Percentiles rank a stretch among this genome's conserved stretches.
phyloP scores from a whole-genome alignment of 2,113 vertebrate species.

The Salvelinus alpinus region DNA sequence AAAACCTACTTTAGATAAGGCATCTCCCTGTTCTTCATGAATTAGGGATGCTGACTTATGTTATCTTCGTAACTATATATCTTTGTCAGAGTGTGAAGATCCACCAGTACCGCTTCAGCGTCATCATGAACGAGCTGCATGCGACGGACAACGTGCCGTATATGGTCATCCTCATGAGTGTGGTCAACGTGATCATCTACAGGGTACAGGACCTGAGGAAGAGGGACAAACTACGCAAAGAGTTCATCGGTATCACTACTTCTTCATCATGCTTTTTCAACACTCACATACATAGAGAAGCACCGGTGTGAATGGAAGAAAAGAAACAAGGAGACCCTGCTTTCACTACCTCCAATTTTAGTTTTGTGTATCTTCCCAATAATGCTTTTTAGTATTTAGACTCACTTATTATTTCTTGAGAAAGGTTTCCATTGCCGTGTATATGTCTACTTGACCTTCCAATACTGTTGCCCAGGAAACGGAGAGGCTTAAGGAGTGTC shows the following conservation, averaged over 20 bases:
- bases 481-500: no score
- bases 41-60: no score
- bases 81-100: constrained; percentile 79
- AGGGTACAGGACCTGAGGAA: constrained; percentile 80
- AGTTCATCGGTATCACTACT: constrained; percentile 81
- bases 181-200: constrained; percentile 86
- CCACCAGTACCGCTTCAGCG: constrained; percentile 91
- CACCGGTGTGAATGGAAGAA: constrained; percentile 13
- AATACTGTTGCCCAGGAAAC: no score
- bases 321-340: not conserved
- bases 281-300: no score
- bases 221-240: constrained; percentile 83
- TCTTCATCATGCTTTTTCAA: not conserved
- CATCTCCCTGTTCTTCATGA: no score
- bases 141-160: constrained; percentile 83
- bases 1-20: no score
- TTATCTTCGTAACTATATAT: not conserved
- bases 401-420: no score
- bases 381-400: not conserved
- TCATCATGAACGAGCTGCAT: constrained; percentile 86
- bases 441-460: no score
- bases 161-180: constrained; percentile 82
- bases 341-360: not conserved
- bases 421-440: no score
- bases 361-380: no score